Evolutionary conservation across 1,140 invertebrate species (phyloP).

Genomic region (Oryzaephilus surinamensis): DNA sequence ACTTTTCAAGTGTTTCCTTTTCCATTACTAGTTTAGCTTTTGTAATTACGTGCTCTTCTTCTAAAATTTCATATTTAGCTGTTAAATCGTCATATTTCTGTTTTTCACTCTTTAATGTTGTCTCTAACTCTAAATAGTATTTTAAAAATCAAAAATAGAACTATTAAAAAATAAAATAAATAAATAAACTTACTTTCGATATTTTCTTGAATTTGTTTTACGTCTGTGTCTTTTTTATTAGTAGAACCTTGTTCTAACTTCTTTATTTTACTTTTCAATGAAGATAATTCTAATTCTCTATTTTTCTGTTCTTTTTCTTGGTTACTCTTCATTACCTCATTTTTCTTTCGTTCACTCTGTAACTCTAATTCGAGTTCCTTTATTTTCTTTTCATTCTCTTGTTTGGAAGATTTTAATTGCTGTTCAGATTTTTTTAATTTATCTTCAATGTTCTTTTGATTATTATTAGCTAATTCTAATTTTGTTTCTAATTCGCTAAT

Average conservation of each 20-base stretch:
- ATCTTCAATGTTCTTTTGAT: constrained; percentile 42
- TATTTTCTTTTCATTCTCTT: constrained; percentile 42
- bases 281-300: constrained; percentile 53
- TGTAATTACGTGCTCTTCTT: constrained; percentile 68
- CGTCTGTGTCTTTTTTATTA: constrained; percentile 52
- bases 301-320: constrained; percentile 52
- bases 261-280: constrained; percentile 52
- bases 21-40: constrained; percentile 68
- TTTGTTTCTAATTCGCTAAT: constrained; percentile 43
- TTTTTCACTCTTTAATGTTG: constrained; percentile 50
- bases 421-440: constrained; percentile 43
- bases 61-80: constrained; percentile 68
- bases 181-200: constrained; percentile 47
- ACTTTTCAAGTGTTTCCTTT: constrained; percentile 57
- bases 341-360: constrained; percentile 51
- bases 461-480: constrained; percentile 51
- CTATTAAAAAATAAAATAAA: constrained; percentile 15
- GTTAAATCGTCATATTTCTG: constrained; percentile 71
- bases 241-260: constrained; percentile 48
- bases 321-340: constrained; percentile 48
- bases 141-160: constrained; percentile 4
- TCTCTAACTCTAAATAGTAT: constrained; percentile 52
- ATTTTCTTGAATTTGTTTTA: constrained; percentile 54
- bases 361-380: constrained; percentile 44
- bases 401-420: no score